phyloP scores from a whole-genome alignment of 2,888 invertebrate species.

The Lissocephala sabroskyi region DNA sequence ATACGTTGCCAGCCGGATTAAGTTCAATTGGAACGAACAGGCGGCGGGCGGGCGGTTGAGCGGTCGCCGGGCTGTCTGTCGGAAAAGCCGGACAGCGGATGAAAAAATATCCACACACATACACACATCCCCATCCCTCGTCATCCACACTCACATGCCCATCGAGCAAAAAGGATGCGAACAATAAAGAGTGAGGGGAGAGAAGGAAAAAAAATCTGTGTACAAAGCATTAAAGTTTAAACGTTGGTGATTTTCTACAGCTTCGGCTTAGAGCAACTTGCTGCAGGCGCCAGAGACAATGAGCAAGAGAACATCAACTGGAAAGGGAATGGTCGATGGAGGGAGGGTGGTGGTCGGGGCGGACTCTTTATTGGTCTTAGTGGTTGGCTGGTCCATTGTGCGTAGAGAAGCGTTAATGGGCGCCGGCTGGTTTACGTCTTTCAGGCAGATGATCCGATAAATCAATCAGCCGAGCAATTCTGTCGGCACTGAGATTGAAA shows the following conservation, averaged over 20 bases:
- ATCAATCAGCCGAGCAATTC: no score
- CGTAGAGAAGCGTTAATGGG: constrained; percentile 23
- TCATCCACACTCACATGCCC: constrained; percentile 4
- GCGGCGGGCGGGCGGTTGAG: constrained; percentile 3
- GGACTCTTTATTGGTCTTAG: no score
- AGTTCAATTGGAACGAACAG: constrained; percentile 55
- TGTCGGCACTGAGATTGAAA: no score
- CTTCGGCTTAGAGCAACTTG: constrained; percentile 55
- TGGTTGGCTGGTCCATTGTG: no score
- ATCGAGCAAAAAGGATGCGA: no score
- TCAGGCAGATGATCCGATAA: constrained; percentile 3
- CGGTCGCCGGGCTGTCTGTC: no score
- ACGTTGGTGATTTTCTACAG: constrained; percentile 60
- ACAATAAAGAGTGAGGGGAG: background rate
- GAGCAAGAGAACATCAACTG: no score
- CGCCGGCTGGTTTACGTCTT: constrained; percentile 3
- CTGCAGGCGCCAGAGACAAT: constrained; percentile 14
- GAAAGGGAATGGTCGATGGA: no score
- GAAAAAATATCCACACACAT: constrained; percentile 24
- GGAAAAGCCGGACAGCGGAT: constrained; percentile 13
- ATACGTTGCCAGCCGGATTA: constrained; percentile 64
- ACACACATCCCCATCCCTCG: constrained; percentile 5
- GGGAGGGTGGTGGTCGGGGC: no score
- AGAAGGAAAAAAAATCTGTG: constrained; percentile 36
- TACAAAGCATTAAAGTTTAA: constrained; percentile 63